Conservation (phyloP, 2,888 invertebrate species). For the Phengaris arion region DNA sequence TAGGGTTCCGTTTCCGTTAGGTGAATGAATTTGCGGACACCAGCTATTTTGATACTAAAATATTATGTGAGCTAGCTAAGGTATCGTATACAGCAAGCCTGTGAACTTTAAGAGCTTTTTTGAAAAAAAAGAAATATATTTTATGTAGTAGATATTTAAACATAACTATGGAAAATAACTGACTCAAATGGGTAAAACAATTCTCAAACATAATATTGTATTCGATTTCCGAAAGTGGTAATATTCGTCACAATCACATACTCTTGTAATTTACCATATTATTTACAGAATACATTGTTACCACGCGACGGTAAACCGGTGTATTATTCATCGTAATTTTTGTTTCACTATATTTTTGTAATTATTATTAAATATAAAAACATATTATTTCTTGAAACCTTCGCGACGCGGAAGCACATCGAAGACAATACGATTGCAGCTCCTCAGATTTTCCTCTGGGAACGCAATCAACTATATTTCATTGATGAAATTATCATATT, state of each 20-base stretch:
- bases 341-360: neutral
- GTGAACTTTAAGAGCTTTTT: too few species aligned
- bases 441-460: neutral
- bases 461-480: neutral
- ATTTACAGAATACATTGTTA: neutral
- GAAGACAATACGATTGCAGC: slow-evolving; percentile 6
- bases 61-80: too few species aligned
- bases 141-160: neutral
- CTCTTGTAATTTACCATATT: too few species aligned
- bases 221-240: neutral
- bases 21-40: too few species aligned
- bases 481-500: slow-evolving; percentile 17
- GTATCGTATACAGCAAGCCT: too few species aligned
- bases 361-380: slow-evolving; percentile 16
- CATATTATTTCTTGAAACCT: slow-evolving; percentile 14
- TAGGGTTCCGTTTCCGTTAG: too few species aligned
- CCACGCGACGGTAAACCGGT: slow-evolving; percentile 7
- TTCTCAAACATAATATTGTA: neutral
- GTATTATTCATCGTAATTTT: slow-evolving; percentile 21
- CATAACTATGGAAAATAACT: neutral
- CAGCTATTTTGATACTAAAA: too few species aligned
- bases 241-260: neutral
- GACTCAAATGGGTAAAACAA: neutral
- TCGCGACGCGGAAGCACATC: slow-evolving; percentile 13
- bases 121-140: too few species aligned